Conservation (phyloP, 2,888 invertebrate species). For the Perithous albicinctus region DNA sequence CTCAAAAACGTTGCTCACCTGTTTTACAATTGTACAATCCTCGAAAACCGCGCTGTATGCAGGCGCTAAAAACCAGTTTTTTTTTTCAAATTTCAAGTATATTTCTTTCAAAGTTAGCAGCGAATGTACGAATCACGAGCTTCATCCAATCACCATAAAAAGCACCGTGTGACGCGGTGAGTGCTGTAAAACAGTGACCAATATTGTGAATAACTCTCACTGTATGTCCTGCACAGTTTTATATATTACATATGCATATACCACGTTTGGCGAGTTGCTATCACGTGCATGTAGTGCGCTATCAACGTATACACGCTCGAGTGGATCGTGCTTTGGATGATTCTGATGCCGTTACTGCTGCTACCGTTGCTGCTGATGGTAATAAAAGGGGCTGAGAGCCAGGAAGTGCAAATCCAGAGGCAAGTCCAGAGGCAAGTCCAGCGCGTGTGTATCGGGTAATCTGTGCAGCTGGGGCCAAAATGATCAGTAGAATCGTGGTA, state of each 20-base stretch:
- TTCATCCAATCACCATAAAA: neutral
- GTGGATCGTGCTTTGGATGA: constrained; percentile 45
- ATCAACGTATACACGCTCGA: constrained; percentile 51
- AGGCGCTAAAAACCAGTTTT: no score
- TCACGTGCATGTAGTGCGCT: constrained; percentile 10
- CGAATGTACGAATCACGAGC: neutral
- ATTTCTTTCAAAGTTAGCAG: neutral
- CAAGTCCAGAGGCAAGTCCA: no score
- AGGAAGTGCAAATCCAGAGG: no score
- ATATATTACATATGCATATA: constrained; percentile 1
- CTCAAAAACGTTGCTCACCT: no score
- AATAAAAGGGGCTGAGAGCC: constrained; percentile 30
- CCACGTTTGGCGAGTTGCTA: constrained; percentile 9
- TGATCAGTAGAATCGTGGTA: constrained; percentile 9
- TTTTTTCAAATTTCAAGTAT: neutral
- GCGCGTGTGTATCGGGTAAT: neutral
- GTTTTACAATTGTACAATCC: no score
- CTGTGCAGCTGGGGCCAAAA: neutral
- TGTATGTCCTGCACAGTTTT: neutral
- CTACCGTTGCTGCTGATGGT: constrained; percentile 13
- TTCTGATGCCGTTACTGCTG: constrained; percentile 6
- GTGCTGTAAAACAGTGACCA: neutral
- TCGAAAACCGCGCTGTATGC: no score
- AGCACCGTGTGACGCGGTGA: neutral
- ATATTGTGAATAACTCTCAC: neutral